Conservation (phyloP, 2,888 invertebrate genomes). For the Tanypteryx hageni region DNA sequence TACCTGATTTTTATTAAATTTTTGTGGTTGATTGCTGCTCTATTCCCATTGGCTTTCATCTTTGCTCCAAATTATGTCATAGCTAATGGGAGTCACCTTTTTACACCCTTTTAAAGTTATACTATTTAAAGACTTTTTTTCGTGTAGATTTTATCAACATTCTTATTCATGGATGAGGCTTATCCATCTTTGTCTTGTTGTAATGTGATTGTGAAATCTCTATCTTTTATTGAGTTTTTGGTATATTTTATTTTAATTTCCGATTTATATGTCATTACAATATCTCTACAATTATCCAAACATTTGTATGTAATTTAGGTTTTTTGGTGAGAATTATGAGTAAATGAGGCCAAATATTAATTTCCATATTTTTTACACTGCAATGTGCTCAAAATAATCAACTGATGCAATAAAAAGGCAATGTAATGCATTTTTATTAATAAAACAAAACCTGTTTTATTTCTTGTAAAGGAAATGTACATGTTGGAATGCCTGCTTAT, state of each 20-base stretch:
- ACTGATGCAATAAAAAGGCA: conserved; percentile 20
- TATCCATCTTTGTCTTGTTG: too few relatives aligned
- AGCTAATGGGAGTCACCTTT: background rate
- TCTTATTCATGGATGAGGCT: conserved; percentile 24
- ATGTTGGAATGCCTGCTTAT: too few relatives aligned
- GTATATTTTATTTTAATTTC: background rate
- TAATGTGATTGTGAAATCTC: background rate
- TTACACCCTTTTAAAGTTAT: conserved; percentile 11
- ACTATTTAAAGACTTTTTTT: background rate
- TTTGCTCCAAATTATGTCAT: background rate
- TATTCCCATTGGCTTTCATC: conserved; percentile 22
- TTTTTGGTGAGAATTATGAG: background rate
- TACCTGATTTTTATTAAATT: conserved; percentile 47
- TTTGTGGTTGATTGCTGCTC: conserved; percentile 13
- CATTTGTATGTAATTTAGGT: conserved; percentile 19
- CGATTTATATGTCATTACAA: conserved; percentile 5
- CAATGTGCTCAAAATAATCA: conserved; percentile 25
- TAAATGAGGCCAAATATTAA: background rate
- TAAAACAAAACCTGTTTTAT: too few relatives aligned
- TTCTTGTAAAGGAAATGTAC: too few relatives aligned
- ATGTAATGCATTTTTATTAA: too few relatives aligned
- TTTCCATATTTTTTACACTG: background rate
- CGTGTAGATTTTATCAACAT: conserved; percentile 23
- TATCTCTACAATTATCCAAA: background rate
- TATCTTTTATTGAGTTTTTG: background rate